Base-by-base conservation (phyloP, 2,888 invertebrate genomes). In the Drosophila fungiperda region DNA sequence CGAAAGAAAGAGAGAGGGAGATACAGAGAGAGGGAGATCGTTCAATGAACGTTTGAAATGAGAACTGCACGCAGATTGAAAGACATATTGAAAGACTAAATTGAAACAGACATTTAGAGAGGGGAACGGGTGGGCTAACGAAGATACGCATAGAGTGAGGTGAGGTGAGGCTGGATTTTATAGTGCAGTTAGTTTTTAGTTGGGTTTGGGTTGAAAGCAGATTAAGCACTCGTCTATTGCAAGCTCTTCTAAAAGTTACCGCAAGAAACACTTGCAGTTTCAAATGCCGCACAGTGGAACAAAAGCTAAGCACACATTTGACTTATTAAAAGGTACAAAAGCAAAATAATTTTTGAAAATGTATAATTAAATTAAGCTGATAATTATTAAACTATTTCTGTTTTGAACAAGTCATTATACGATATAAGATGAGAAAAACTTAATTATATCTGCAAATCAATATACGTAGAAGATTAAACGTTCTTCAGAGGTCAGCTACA, bases 221-320 rank as follows among this genome's bases (percentile, higher is more conserved):
- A 49, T 60, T 66, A 32, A 65, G 78, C 78, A 72, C 73, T 76
- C 54, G 53, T 54, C 81, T 65, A 32, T 62, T 60, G 54, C 49
- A 49, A 55, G 76, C 88, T 63, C 73, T 68, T 72, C 71, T 72
- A 76, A 81, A 78, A 73, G 66, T 54, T 49, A 70, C 67, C 76
- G 71, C 73, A 69, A 71, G 32, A 53, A 86, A 78, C 87, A 83
- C 83, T 83, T 83, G 87, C 87, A 71, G 85, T 83, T 83, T 83
- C 78, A 64, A 64, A 61, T 48, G 42, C 23, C 15, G 68, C 60
- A 87, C 88, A 72, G 73, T 84, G 85, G 59, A 0, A 11, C 45
- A 26, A 49, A 8, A 17, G 36, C 29, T 3, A 12, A 29, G 29
- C 32, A 50, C 3, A 15, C 36, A 36, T 17, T 0, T 15, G 7